Conservation (phyloP, 2,888 invertebrate genomes). For the Mallateleia sp. region DNA sequence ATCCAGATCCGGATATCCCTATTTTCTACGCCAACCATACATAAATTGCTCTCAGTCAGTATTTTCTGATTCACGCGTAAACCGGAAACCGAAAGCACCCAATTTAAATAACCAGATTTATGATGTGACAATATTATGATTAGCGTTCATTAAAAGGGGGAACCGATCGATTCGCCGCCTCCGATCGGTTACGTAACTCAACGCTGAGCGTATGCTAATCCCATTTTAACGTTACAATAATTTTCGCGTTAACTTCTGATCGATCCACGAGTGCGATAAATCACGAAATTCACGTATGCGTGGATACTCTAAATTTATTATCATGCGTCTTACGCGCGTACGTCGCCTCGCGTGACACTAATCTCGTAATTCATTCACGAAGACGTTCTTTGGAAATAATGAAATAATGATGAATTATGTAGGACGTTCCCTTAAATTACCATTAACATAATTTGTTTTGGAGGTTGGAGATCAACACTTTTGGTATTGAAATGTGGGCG, state of each 20-base stretch:
- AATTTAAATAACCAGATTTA: slow-evolving; percentile 59
- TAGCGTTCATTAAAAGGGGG: slow-evolving; percentile 46
- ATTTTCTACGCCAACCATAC: too few relatives aligned
- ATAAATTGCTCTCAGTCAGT: too few relatives aligned
- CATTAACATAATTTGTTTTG: slow-evolving; percentile 67
- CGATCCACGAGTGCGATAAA: slow-evolving; percentile 42
- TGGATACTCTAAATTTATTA: slow-evolving; percentile 54
- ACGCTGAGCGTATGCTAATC: slow-evolving; percentile 54
- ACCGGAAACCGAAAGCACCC: slow-evolving; percentile 39
- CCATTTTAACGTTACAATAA: slow-evolving; percentile 60
- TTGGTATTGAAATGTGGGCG: slow-evolving; percentile 67
- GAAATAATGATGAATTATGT: slow-evolving; percentile 72
- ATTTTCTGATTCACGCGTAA: slow-evolving; percentile 20
- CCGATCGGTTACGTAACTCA: slow-evolving; percentile 14
- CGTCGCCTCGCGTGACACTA: slow-evolving; percentile 50
- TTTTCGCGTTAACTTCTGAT: slow-evolving; percentile 68
- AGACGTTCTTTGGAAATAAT: slow-evolving; percentile 56
- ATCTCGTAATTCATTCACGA: slow-evolving; percentile 64
- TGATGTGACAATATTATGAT: slow-evolving; percentile 68
- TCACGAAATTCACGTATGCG: slow-evolving; percentile 27
- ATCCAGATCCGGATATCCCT: too few relatives aligned
- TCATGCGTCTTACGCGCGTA: slow-evolving; percentile 32
- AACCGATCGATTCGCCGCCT: slow-evolving; percentile 9
- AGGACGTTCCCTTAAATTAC: slow-evolving; percentile 48
- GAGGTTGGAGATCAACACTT: slow-evolving; percentile 63